Percentiles rank a stretch among this genome's conserved stretches.
These are phyloP conservation scores for Drosophila kohkoa DNA, from an alignment of 1,140 invertebrate genomes.

Conservation along the genomic window DNA sequence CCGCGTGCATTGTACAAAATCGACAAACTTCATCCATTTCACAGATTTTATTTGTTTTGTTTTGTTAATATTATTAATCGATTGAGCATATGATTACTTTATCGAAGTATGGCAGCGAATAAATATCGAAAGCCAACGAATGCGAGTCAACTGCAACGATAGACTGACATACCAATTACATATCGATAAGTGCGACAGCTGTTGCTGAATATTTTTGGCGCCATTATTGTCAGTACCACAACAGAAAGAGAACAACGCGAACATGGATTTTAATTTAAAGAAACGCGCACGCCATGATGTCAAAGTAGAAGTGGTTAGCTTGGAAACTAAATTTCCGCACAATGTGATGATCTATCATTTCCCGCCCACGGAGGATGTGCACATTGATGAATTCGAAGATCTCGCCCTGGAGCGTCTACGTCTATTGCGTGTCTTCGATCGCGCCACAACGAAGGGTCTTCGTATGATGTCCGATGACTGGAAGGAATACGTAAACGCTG, in stretches of 20 bases:
- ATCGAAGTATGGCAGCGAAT: neutral
- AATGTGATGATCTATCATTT: slow-evolving; percentile 92
- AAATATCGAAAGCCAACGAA: neutral
- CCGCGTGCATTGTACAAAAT: neutral
- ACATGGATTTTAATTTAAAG: slow-evolving; percentile 78
- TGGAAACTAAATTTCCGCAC: slow-evolving; percentile 87
- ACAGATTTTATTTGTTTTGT: neutral
- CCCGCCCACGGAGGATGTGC: slow-evolving; percentile 91
- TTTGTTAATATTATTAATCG: neutral
- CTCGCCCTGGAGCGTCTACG: slow-evolving; percentile 93
- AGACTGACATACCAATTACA: neutral
- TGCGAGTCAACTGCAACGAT: neutral
- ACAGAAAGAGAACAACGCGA: slow-evolving; percentile 3
- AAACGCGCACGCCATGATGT: slow-evolving; percentile 66
- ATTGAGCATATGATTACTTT: neutral
- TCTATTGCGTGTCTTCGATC: slow-evolving; percentile 91
- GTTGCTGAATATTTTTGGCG: slow-evolving; percentile 53
- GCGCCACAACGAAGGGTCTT: slow-evolving; percentile 88
- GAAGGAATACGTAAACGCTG: slow-evolving; percentile 88
- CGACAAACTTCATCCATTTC: slow-evolving; percentile 1
- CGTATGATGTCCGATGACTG: slow-evolving; percentile 90
- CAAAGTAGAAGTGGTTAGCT: slow-evolving; percentile 76
- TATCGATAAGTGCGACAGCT: slow-evolving; percentile 46
- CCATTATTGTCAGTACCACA: slow-evolving; percentile 32
- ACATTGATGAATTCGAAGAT: slow-evolving; percentile 94